Evolutionary conservation across 2,888 invertebrate species (phyloP).

Genomic region (Eupithecia subfuscata): DNA sequence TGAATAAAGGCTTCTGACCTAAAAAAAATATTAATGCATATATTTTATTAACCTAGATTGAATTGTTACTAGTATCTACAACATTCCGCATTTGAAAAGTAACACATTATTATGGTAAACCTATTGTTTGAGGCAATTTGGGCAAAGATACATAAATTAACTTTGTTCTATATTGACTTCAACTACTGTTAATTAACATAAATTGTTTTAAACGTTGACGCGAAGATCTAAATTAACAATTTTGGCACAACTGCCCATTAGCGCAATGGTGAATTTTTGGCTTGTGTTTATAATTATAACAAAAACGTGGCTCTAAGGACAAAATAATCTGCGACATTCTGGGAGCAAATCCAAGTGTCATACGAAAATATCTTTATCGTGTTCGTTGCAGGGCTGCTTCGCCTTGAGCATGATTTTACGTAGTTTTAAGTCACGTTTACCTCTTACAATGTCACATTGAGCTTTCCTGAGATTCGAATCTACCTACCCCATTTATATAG

Average conservation of each 20-base stretch:
- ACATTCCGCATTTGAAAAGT: too few relatives aligned
- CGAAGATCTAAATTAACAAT: conserved; percentile 20
- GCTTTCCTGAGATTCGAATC: background rate
- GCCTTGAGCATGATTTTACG: conserved; percentile 9
- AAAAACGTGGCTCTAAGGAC: conserved; percentile 55
- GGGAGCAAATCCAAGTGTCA: conserved; percentile 69
- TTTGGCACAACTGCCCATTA: conserved; percentile 35
- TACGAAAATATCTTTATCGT: conserved; percentile 26
- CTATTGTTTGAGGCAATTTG: background rate
- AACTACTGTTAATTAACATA: background rate
- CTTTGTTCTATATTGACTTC: background rate
- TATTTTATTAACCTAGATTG: too few relatives aligned
- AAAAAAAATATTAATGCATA: too few relatives aligned
- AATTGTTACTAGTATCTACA: too few relatives aligned
- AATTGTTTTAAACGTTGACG: background rate
- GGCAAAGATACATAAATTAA: background rate
- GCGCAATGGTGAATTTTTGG: conserved; percentile 48
- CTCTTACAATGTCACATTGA: background rate
- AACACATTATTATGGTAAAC: too few relatives aligned
- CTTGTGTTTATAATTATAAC: conserved; percentile 49
- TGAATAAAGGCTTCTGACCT: too few relatives aligned
- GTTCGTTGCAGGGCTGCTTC: conserved; percentile 9
- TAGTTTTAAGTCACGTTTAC: background rate
- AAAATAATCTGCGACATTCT: conserved; percentile 53
- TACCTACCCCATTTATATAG: too few relatives aligned